Evolutionary conservation across 2,113 vertebrate genomes (phyloP).

Genomic region (Hippocampus abdominalis): DNA sequence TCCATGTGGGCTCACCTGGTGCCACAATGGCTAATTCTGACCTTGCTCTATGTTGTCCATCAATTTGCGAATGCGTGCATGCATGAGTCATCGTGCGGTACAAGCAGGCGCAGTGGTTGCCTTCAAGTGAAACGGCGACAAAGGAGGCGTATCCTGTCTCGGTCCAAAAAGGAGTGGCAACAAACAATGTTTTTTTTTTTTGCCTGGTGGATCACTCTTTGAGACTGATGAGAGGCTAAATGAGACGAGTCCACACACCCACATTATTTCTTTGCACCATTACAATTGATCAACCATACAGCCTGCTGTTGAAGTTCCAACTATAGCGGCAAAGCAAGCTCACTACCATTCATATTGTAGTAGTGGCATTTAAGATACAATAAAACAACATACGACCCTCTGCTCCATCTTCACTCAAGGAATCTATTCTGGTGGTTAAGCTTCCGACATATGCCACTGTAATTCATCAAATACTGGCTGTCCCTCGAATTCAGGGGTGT

Average conservation of each 20-base stretch:
- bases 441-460: too few species aligned
- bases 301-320: neutral
- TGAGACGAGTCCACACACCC: neutral
- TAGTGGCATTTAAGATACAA: neutral
- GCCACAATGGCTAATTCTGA: constrained; percentile 15
- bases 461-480: too few species aligned
- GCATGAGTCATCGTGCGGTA: constrained; percentile 33
- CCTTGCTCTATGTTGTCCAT: constrained; percentile 19
- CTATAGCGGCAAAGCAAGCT: neutral
- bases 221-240: neutral
- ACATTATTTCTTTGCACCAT: neutral
- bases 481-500: too few species aligned
- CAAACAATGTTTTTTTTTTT: neutral
- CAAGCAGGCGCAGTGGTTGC: constrained; percentile 21
- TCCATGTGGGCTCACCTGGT: constrained; percentile 31
- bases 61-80: constrained; percentile 7
- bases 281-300: neutral
- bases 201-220: neutral
- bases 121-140: neutral
- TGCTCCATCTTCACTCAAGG: neutral
- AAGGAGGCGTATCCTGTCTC: neutral
- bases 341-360: neutral
- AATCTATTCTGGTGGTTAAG: neutral
- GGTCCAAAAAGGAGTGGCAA: neutral
- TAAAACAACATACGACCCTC: neutral